Conservation (phyloP, 2,113 vertebrate genomes). For the Phaethornis superciliosus region DNA sequence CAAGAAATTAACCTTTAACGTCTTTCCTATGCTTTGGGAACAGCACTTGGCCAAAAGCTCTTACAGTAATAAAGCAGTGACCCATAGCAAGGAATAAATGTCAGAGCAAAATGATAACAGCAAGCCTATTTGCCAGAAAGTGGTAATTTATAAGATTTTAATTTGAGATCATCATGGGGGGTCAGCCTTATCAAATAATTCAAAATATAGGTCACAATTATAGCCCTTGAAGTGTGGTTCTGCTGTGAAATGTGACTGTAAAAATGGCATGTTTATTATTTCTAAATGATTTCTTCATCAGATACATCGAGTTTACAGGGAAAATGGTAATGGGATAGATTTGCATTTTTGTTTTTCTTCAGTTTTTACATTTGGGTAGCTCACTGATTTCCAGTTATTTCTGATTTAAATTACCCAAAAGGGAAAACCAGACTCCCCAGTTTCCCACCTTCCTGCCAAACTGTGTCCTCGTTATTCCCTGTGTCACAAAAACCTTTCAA, state of each 20-base stretch:
- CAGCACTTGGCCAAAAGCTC: slow-evolving; percentile 68
- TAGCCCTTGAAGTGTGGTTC: slow-evolving; percentile 32
- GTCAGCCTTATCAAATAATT: slow-evolving; percentile 72
- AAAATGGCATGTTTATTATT: slow-evolving; percentile 68
- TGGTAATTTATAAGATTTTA: slow-evolving; percentile 75
- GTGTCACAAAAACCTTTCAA: slow-evolving; percentile 31
- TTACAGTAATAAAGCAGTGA: slow-evolving; percentile 68
- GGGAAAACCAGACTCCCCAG: background rate
- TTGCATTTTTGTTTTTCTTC: slow-evolving; percentile 15
- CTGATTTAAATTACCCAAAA: background rate
- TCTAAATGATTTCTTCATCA: slow-evolving; percentile 60
- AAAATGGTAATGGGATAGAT: slow-evolving; percentile 21
- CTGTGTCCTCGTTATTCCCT: background rate
- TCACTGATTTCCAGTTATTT: slow-evolving; percentile 14
- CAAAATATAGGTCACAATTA: slow-evolving; percentile 69
- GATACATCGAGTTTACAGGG: slow-evolving; percentile 27
- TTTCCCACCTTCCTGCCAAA: slow-evolving; percentile 10
- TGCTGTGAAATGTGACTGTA: slow-evolving; percentile 56
- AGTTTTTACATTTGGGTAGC: background rate
- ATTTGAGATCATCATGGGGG: slow-evolving; percentile 70
- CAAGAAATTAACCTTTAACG: slow-evolving; percentile 70
- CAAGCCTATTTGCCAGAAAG: slow-evolving; percentile 67
- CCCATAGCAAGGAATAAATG: slow-evolving; percentile 68
- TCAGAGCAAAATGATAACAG: slow-evolving; percentile 69
- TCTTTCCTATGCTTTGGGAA: slow-evolving; percentile 65